Percentiles rank a stretch among this genome's conserved stretches.
phyloP scores from a whole-genome alignment of 1,140 invertebrate genomes.

The Steinernema feltiae region DNA sequence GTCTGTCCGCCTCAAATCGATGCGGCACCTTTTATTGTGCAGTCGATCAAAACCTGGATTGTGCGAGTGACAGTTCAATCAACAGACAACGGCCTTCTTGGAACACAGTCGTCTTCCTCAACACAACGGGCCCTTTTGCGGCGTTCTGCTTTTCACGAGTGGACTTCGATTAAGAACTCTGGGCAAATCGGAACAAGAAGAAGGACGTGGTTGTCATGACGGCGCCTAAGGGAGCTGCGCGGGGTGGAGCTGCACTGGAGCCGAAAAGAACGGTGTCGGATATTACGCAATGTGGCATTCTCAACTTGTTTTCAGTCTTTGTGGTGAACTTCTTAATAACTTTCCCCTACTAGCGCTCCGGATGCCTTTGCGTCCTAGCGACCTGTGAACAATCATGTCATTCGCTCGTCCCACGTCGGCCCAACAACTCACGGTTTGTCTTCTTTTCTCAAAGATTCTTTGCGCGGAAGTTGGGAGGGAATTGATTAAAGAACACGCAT shows the following conservation, averaged over 20 bases:
- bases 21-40: not conserved
- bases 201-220: slow-evolving; percentile 1
- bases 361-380: not conserved
- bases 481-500: too few species aligned
- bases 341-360: not conserved
- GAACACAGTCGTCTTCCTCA: not conserved
- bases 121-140: not conserved
- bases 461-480: too few species aligned
- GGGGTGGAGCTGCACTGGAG: not conserved
- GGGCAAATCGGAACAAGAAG: not conserved
- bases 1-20: not conserved
- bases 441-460: too few species aligned
- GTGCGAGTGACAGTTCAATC: not conserved
- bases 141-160: not conserved
- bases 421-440: not conserved
- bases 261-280: slow-evolving; percentile 10
- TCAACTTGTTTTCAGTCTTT: slow-evolving; percentile 1
- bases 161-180: not conserved
- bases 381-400: not conserved
- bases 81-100: not conserved
- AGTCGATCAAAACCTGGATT: not conserved
- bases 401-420: not conserved
- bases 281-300: slow-evolving; percentile 13
- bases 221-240: not conserved
- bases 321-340: not conserved